Evolutionary conservation across 2,113 vertebrate genomes (phyloP).

Genomic region (Pomatostomus ruficeps): DNA sequence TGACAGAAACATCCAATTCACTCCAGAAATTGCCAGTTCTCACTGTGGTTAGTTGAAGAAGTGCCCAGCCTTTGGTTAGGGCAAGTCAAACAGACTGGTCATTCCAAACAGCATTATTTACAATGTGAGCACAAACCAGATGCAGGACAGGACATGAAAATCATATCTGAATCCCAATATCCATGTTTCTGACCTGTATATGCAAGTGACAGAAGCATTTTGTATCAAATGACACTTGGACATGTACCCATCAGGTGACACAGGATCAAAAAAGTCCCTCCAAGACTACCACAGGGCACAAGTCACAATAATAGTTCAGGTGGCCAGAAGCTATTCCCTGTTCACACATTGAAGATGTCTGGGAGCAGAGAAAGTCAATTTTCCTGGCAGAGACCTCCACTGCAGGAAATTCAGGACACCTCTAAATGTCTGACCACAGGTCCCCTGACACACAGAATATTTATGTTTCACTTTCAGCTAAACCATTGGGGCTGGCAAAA

Average conservation of each 20-base stretch:
- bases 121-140: background rate
- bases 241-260: background rate
- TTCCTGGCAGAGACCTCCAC: background rate
- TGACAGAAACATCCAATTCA: background rate
- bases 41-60: background rate
- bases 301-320: background rate
- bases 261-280: background rate
- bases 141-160: background rate
- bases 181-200: background rate
- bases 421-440: background rate
- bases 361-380: background rate
- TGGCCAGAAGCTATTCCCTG: background rate
- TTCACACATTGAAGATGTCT: background rate
- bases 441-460: background rate
- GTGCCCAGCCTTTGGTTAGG: background rate
- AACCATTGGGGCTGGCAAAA: background rate
- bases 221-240: background rate
- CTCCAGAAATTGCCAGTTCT: background rate
- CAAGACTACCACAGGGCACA: background rate
- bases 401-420: background rate
- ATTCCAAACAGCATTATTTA: background rate
- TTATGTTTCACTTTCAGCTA: background rate
- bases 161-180: background rate
- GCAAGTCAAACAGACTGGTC: background rate
- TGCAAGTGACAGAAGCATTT: background rate